Evolutionary conservation across 53 echinoderm and acorn worm genomes (phyloP), one percentile per base, ranked within the genome.

Genomic region (Pentamera pediparva): DNA sequence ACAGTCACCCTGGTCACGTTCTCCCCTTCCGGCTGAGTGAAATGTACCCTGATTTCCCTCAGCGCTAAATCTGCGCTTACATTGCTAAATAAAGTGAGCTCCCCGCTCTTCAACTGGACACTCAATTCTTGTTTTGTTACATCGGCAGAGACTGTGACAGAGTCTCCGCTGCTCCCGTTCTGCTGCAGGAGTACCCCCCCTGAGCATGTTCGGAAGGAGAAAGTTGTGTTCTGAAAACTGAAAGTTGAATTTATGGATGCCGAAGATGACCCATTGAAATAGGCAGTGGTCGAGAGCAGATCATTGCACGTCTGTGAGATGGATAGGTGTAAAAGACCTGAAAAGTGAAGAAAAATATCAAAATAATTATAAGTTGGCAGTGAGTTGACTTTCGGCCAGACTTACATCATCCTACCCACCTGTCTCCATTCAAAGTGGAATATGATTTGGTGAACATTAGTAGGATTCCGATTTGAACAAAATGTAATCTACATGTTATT

Each of bases 181-280:
- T 92, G 89, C 19, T 82, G 62, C 36, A 91, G 50, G 37, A 95
- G 72, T 33, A 81, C 77, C 25, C 90, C 96, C 28, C 77, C 90
- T 1, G 77, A 51, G 54, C 96, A 95, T 88, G 88, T 91, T 60
- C 96, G 85, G 67, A 94, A 94, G 70, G 71, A 77, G 39, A 67
- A 67, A 37, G 27, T 39, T 67, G 67, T 43, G 15, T 41, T 41
- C 8, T 19, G 6, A 7, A 67, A n/a, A 37, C 45, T 30, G 30
- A 67, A 67, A 41, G 67, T 67, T 72, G 82, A 58, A 28, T 64
- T 76, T 27, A 90, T 51, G 49, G 52, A 52, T 28, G 74, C 82
- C 1, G 41, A 40, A 4, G 84, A 73, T 40, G 90, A 70, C 37
- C 90, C 80, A 47, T 87, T 76, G 75, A 87, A 90, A 79, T 79